Percentiles rank a stretch among this genome's conserved stretches.
Evolutionary conservation across 2,113 vertebrate genomes (phyloP).

Genomic region (Elgaria multicarinata): DNA sequence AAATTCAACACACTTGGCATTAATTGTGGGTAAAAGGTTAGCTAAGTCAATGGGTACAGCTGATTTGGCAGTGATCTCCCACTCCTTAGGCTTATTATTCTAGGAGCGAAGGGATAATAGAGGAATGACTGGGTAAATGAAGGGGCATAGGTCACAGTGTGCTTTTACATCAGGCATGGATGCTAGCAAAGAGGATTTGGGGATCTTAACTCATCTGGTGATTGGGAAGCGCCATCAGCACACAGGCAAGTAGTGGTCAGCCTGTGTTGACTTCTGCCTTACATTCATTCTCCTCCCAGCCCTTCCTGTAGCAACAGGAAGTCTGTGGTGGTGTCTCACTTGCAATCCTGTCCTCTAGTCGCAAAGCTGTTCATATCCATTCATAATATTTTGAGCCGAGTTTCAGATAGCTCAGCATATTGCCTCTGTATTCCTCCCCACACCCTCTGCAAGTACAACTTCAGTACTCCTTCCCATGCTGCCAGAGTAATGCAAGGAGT

Average conservation of each 20-base stretch:
- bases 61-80: too few relatives aligned
- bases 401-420: neutral
- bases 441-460: neutral
- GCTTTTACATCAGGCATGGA: neutral
- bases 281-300: neutral
- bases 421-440: too few relatives aligned
- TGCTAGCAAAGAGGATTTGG: too few relatives aligned
- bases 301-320: neutral
- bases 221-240: neutral
- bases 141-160: too few relatives aligned
- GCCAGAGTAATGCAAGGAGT: neutral
- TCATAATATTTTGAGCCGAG: neutral
- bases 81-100: too few relatives aligned
- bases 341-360: neutral
- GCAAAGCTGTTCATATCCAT: neutral
- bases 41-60: too few relatives aligned
- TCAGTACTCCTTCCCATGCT: neutral
- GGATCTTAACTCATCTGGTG: neutral
- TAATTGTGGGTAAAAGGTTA: too few relatives aligned
- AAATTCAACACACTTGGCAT: too few relatives aligned
- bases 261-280: neutral
- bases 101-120: too few relatives aligned
- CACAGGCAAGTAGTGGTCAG: neutral
- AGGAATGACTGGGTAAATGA: too few relatives aligned
- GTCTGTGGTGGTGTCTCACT: too few relatives aligned